phyloP scores from a whole-genome alignment of 2,888 invertebrate genomes.

The Lochmaea crataegi region DNA sequence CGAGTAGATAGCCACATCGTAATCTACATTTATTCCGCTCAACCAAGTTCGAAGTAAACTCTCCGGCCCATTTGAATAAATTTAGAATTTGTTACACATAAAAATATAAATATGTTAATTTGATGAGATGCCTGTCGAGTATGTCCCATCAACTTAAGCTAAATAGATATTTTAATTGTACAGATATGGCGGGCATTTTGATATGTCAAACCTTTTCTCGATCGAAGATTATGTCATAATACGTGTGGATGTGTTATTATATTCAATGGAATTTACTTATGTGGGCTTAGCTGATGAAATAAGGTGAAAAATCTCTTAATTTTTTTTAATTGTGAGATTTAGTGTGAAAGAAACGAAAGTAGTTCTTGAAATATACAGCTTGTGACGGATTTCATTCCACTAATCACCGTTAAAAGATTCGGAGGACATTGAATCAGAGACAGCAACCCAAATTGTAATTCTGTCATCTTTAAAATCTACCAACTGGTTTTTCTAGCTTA shows the following conservation, averaged over 20 bases:
- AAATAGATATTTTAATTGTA: conserved; percentile 56
- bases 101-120: conserved; percentile 56
- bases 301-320: neutral
- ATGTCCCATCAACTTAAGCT: conserved; percentile 54
- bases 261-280: conserved; percentile 24
- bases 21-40: conserved; percentile 36
- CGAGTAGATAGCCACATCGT: conserved; percentile 17
- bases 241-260: conserved; percentile 42
- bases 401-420: neutral
- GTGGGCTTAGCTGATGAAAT: conserved; percentile 16
- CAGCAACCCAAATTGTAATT: neutral
- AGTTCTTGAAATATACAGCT: neutral
- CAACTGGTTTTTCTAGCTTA: no score
- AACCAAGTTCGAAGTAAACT: conserved; percentile 38
- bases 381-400: neutral
- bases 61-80: conserved; percentile 47
- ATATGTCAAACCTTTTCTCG: conserved; percentile 51
- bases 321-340: conserved; percentile 5
- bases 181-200: conserved; percentile 48
- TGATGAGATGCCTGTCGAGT: conserved; percentile 52
- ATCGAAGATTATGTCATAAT: conserved; percentile 55
- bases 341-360: neutral
- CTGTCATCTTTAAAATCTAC: neutral
- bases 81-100: conserved; percentile 44
- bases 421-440: neutral